A percentile compares a stretch with the other conserved stretches of the same genome.
Conservation (phyloP, 2,888 invertebrate genomes). For the Philereme transversata region DNA sequence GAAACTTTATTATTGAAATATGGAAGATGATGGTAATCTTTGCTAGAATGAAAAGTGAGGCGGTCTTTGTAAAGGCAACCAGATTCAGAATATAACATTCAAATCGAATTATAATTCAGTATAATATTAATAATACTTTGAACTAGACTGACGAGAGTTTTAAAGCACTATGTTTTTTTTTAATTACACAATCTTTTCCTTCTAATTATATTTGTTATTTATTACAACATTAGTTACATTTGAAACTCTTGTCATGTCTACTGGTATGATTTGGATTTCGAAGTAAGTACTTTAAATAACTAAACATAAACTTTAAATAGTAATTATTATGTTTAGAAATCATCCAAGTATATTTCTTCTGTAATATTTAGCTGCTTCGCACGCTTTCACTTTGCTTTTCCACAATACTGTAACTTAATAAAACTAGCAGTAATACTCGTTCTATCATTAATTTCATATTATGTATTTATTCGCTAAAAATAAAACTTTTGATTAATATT, state of each 20-base stretch:
- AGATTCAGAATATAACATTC: no score
- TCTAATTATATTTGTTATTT: no score
- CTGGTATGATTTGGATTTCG: constrained; percentile 16
- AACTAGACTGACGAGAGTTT: no score
- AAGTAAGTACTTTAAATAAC: neutral
- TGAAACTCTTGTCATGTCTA: constrained; percentile 7
- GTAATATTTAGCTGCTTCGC: constrained; percentile 50
- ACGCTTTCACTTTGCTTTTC: constrained; percentile 64
- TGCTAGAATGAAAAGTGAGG: no score
- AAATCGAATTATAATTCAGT: no score
- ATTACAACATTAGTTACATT: neutral
- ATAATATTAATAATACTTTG: no score
- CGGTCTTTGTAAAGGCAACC: no score
- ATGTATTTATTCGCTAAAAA: constrained; percentile 1
- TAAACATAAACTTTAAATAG: neutral
- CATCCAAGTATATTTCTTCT: constrained; percentile 34
- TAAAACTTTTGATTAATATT: neutral
- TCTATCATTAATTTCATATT: constrained; percentile 8
- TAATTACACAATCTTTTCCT: no score
- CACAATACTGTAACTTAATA: constrained; percentile 18
- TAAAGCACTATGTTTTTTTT: no score
- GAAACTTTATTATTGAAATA: neutral
- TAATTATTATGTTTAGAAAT: constrained; percentile 1
- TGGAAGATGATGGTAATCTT: no score
- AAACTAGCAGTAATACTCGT: neutral